Conservation (phyloP, 2,113 vertebrate genomes). For the Lamprotornis superbus region DNA sequence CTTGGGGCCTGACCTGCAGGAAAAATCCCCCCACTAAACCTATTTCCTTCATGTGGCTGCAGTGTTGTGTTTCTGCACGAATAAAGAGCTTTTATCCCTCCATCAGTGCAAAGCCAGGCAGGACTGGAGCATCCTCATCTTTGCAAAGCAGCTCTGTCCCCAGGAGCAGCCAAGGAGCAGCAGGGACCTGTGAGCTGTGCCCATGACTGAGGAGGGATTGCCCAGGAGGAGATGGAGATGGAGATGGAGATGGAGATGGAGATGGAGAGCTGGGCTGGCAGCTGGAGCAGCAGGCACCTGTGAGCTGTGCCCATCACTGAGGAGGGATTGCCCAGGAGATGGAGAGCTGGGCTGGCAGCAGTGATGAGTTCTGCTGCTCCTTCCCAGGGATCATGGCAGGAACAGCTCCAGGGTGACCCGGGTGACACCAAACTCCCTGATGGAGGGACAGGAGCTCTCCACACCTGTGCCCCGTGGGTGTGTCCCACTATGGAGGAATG, state of each 20-base stretch:
- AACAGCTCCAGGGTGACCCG: not conserved
- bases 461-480: not conserved
- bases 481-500: not conserved
- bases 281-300: not conserved
- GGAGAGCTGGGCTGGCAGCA: not conserved
- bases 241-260: too few relatives aligned
- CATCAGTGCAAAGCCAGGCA: not conserved
- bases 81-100: not conserved
- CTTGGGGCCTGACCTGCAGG: not conserved
- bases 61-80: not conserved
- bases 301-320: not conserved
- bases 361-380: not conserved
- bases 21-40: not conserved
- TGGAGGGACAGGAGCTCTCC: not conserved
- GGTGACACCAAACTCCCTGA: not conserved
- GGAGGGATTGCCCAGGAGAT: not conserved
- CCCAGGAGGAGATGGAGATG: not conserved
- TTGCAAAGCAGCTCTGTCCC: not conserved
- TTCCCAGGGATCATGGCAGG: not conserved
- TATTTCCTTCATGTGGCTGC: not conserved
- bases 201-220: not conserved
- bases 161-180: not conserved
- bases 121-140: not conserved
- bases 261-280: not conserved
- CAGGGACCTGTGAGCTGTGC: not conserved